Conservation (phyloP, 2,797 vertebrate species). For the Myotis planiceps region DNA sequence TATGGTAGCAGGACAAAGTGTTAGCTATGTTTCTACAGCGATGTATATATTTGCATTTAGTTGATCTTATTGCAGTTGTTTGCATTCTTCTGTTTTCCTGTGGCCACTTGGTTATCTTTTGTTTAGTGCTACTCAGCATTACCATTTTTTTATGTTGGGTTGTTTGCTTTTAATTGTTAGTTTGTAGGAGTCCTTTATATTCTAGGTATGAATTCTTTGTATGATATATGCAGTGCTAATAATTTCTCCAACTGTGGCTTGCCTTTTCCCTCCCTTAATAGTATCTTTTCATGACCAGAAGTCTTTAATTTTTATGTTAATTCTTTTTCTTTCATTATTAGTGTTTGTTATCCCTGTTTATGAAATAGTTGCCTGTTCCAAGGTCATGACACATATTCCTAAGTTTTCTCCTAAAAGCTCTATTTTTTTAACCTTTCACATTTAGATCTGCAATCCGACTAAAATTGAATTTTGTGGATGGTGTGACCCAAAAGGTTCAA, state of each 20-base stretch:
- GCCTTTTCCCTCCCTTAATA: not conserved
- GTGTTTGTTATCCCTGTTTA: conserved; percentile 29
- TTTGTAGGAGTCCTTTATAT: not conserved
- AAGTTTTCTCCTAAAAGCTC: conserved; percentile 76
- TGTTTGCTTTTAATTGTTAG: not conserved
- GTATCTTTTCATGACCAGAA: conserved; percentile 26
- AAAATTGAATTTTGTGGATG: conserved; percentile 64
- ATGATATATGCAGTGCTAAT: not conserved
- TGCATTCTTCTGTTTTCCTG: not conserved
- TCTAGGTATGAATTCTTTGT: not conserved
- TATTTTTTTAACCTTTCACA: conserved; percentile 73
- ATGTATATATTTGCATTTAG: not conserved
- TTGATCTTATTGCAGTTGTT: not conserved
- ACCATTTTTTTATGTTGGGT: not conserved
- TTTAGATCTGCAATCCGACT: conserved; percentile 49
- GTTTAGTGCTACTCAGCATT: not conserved
- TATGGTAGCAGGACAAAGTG: not conserved
- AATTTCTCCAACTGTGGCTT: not conserved
- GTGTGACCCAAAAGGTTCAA: conserved; percentile 66
- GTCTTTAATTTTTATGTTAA: conserved; percentile 66
- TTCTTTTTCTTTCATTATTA: conserved; percentile 36
- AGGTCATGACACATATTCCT: conserved; percentile 65
- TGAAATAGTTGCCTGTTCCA: conserved; percentile 57
- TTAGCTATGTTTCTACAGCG: not conserved
- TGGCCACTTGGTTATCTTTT: not conserved